Base-by-base conservation (phyloP, 2,113 vertebrate species). In the Australoheros scitulus region DNA sequence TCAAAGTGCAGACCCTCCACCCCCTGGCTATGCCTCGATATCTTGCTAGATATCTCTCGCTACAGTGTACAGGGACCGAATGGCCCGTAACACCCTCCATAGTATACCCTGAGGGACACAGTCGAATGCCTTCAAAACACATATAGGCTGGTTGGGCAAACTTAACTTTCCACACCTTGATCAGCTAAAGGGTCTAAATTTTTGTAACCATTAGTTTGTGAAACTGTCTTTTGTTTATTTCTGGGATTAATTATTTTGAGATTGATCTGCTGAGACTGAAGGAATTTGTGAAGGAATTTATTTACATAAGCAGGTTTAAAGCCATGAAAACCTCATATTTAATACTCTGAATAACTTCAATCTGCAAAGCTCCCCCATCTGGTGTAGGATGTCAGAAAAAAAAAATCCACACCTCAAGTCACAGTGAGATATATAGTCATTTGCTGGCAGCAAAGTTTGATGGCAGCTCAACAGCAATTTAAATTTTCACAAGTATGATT, bases 381-480 rank as follows among this genome's bases (percentile, higher is more conserved):
- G 13, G 18, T 59, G 65, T 57, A 20, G 36, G 18, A 36, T 47
- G 47, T 61, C 61, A 52, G 32, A 5, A 68, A 64, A 63, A 52
- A 59, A 5, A 3, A 64, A 47, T 70, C 43, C 59, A 59, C 47
- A 70, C n/a, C 58, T 81, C 20, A 26, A 63, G 2, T 77, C 75
- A 64, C 41, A 43, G 52, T 26, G 26, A 86, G 32, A 4, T 32
- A 32, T 72, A 50, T 7, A 87, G 57, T 64, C 68, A 61, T 83
- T 61, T 85, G 38, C 58, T 82, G 20, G 7, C 32, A 24, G 57
- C n/a, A 26, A 84, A 34, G 17, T 84, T 82, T 88, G 76, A 91
- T 65, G 78, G 61, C 76, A 81, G 52, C 52, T 88, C 75, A 55
- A 64, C 61, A 60, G 84, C 52, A 61, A 87, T 81, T 80, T 72